Evolutionary conservation across 1,140 invertebrate species (phyloP).

Genomic region (Littorina saxatilis): DNA sequence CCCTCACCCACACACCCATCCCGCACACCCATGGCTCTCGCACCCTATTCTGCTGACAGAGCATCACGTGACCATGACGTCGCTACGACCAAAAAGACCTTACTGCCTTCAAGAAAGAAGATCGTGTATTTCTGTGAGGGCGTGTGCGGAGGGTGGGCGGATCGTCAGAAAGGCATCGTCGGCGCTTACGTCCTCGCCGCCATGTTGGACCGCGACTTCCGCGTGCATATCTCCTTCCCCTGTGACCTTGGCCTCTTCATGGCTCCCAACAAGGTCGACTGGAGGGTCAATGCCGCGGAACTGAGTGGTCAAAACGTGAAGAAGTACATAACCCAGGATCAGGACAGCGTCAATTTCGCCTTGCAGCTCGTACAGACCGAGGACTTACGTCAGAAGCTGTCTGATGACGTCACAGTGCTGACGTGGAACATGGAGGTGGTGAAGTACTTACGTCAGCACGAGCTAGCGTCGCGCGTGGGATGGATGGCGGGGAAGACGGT

Average conservation of each 20-base stretch:
- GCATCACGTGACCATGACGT: too few species aligned
- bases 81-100: too few species aligned
- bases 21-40: too few species aligned
- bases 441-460: constrained; percentile 27
- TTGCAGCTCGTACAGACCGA: not conserved
- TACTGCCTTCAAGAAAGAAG: too few species aligned
- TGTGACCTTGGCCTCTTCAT: constrained; percentile 34
- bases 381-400: constrained; percentile 20
- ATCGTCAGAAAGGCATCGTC: constrained; percentile 43
- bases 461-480: not conserved
- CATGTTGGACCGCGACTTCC: constrained; percentile 39
- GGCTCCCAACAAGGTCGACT: constrained; percentile 27
- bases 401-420: constrained; percentile 29
- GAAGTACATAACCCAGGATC: constrained; percentile 1
- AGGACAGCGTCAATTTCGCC: not conserved
- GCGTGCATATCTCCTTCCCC: constrained; percentile 38
- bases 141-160: constrained; percentile 40
- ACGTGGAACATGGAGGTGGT: constrained; percentile 33
- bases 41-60: too few species aligned
- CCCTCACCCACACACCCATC: too few species aligned
- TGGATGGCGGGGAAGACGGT: not conserved
- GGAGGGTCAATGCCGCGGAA: constrained; percentile 12
- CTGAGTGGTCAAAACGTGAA: not conserved
- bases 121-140: not conserved
- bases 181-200: constrained; percentile 39